phyloP scores from a whole-genome alignment of 1,140 invertebrate species.

The Trigoniulus corallinus region DNA sequence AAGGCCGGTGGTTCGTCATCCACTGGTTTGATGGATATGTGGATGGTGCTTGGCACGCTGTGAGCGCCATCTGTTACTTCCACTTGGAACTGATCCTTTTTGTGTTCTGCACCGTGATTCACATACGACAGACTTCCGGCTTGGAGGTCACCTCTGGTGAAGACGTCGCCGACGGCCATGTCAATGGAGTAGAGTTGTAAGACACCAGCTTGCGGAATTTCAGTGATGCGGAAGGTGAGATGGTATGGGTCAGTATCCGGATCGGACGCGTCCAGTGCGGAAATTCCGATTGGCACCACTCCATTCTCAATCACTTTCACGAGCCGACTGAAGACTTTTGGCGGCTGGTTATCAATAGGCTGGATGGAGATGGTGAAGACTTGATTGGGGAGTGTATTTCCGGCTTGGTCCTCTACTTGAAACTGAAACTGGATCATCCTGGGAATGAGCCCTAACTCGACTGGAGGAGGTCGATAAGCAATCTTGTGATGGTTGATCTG shows the following conservation, averaged over 20 bases:
- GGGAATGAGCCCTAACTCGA: constrained; percentile 23
- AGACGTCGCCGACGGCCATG: constrained; percentile 20
- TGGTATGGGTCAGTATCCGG: constrained; percentile 20
- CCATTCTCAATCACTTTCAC: constrained; percentile 22
- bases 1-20: constrained; percentile 25
- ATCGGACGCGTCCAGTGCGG: constrained; percentile 24
- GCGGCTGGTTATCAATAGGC: constrained; percentile 27
- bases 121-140: constrained; percentile 22
- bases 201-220: constrained; percentile 22
- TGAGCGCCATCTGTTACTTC: constrained; percentile 29
- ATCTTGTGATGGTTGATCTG: constrained; percentile 28
- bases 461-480: constrained; percentile 24
- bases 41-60: constrained; percentile 22
- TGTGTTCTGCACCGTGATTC: constrained; percentile 18
- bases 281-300: constrained; percentile 17
- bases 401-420: constrained; percentile 23
- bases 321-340: constrained; percentile 21
- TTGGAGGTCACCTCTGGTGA: constrained; percentile 20
- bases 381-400: constrained; percentile 23
- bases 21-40: constrained; percentile 21
- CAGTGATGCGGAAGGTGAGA: constrained; percentile 21
- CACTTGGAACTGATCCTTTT: constrained; percentile 21
- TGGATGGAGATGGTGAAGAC: constrained; percentile 22
- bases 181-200: constrained; percentile 20
- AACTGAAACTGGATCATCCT: constrained; percentile 25